Conservation (phyloP, 2,113 vertebrate genomes). For the Cairina moschata region DNA sequence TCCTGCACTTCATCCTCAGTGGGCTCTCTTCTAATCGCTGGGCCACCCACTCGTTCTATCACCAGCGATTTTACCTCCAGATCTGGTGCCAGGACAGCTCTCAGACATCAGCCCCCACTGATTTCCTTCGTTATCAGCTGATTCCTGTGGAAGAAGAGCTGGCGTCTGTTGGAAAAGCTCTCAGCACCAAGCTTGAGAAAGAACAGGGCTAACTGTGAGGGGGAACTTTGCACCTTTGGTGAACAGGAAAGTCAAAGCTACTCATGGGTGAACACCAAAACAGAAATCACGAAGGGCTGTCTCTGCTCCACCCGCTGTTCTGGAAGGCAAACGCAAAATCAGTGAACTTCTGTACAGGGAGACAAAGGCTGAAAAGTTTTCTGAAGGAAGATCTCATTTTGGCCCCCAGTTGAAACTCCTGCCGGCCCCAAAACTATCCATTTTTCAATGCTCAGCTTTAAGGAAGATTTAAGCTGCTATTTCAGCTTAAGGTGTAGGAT, state of each 20-base stretch:
- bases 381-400: background rate
- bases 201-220: background rate
- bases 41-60: too few species aligned
- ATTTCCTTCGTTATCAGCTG: background rate
- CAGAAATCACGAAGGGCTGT: background rate
- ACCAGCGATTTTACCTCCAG: background rate
- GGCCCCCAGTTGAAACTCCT: accelerated
- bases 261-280: background rate
- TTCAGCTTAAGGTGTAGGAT: background rate
- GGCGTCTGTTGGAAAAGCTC: background rate
- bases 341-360: background rate
- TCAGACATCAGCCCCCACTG: background rate
- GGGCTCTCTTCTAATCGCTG: background rate
- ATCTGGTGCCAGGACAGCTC: background rate
- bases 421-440: background rate
- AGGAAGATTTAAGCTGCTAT: background rate
- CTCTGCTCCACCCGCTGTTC: background rate
- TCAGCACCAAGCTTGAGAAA: background rate
- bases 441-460: background rate
- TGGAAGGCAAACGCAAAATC: slow-evolving; percentile 9
- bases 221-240: background rate
- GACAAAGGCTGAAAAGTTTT: background rate
- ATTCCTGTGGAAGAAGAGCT: background rate
- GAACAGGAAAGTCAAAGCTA: background rate
- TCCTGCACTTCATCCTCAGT: too few species aligned